Evolutionary conservation across 2,113 vertebrate species (phyloP).

Genomic region (Pogonocichla stellata): DNA sequence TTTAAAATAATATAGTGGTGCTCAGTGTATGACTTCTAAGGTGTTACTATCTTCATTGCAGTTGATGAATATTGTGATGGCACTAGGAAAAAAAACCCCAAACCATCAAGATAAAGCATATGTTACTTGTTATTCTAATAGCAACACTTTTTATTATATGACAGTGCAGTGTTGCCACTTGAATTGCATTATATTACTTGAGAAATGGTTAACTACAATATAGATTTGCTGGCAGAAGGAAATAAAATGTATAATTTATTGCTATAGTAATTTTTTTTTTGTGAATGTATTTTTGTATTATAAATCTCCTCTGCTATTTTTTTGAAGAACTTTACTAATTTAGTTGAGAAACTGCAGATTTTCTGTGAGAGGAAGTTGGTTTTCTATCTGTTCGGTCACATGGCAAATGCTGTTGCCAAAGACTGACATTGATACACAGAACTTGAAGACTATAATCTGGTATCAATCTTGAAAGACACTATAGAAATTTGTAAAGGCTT

Average conservation of each 20-base stretch:
- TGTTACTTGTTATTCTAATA: not conserved
- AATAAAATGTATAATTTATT: not conserved
- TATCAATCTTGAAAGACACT: slow-evolving; percentile 60
- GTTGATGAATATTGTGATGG: not conserved
- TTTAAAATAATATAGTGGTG: not conserved
- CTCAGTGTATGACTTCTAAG: not conserved
- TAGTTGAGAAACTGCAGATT: not conserved
- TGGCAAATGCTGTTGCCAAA: not conserved
- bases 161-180: not conserved
- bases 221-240: not conserved
- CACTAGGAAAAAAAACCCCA: rapidly evolving
- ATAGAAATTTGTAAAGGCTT: slow-evolving; percentile 32
- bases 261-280: not conserved
- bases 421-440: slow-evolving; percentile 16
- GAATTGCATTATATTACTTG: not conserved
- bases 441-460: slow-evolving; percentile 18
- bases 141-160: not conserved
- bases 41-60: not conserved
- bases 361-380: not conserved
- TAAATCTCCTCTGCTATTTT: not conserved
- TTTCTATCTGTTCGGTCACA: not conserved
- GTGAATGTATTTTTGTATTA: not conserved
- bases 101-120: not conserved
- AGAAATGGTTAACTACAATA: not conserved
- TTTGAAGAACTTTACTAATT: not conserved